Evolutionary conservation across 64 coral and sea anemone species (phyloP).

Genomic region (Porites australiensis): DNA sequence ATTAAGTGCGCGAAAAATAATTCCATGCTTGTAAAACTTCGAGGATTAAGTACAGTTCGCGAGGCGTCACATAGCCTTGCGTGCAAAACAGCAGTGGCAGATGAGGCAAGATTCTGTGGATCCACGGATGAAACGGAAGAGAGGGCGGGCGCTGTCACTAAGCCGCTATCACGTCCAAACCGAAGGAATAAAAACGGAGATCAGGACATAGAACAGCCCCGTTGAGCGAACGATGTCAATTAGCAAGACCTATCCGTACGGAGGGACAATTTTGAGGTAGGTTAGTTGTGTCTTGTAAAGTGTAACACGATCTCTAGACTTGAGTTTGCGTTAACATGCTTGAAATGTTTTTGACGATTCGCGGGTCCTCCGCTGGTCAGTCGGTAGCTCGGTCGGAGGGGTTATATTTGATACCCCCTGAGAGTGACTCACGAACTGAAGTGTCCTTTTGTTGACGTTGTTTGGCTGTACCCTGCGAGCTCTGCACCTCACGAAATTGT

Average conservation of each 20-base stretch:
- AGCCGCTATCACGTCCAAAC: background rate
- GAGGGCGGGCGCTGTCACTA: background rate
- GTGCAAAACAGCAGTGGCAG: background rate
- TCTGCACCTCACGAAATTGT: background rate
- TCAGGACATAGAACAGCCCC: background rate
- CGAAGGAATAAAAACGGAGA: background rate
- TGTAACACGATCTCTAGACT: conserved; percentile 11
- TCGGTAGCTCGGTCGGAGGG: background rate
- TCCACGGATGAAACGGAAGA: background rate
- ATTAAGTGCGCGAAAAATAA: conserved; percentile 32
- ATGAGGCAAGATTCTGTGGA: background rate
- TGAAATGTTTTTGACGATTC: conserved; percentile 44
- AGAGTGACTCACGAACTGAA: conserved; percentile 31
- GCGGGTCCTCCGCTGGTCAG: background rate
- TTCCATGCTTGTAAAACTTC: conserved; percentile 9
- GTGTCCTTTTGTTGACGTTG: conserved; percentile 44
- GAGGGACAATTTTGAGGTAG: background rate
- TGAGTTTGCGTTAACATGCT: background rate
- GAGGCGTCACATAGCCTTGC: background rate
- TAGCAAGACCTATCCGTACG: background rate
- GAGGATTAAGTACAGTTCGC: background rate
- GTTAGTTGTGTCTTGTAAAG: conserved; percentile 31
- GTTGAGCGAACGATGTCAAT: background rate
- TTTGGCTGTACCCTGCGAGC: background rate
- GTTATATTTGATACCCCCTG: conserved; percentile 45